Conservation (phyloP, 2,797 vertebrate genomes). For the Aeoliscus strigatus region DNA sequence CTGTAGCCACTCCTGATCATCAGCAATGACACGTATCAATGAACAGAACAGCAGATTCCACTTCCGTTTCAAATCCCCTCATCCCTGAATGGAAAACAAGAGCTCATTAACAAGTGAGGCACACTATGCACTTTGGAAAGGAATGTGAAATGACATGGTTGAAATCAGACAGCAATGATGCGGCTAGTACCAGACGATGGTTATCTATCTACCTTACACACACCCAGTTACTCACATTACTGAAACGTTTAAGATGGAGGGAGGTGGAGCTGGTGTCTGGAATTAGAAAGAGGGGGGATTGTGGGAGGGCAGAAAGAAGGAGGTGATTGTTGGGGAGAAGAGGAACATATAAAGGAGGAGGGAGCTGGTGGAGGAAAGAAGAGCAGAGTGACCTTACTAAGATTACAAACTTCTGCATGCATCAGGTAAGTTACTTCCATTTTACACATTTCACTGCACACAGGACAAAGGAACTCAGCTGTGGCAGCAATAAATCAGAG, state of each 20-base stretch:
- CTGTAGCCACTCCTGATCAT: neutral
- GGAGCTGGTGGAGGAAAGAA: constrained; percentile 32
- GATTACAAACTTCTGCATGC: constrained; percentile 12
- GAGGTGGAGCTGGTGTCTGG: constrained; percentile 10
- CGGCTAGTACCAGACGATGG: constrained; percentile 15
- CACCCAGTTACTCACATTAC: constrained; percentile 24
- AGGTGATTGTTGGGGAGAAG: constrained; percentile 49
- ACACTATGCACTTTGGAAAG: constrained; percentile 15
- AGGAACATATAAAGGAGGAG: constrained; percentile 44
- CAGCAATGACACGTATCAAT: constrained; percentile 12
- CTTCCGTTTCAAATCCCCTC: neutral
- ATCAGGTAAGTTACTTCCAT: constrained; percentile 41
- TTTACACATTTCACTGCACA: neutral
- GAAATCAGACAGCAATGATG: constrained; percentile 12
- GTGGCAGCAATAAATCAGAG: constrained; percentile 5
- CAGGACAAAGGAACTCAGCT: neutral
- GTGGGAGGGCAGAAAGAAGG: constrained; percentile 62
- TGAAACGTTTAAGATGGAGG: constrained; percentile 5
- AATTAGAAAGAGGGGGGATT: constrained; percentile 13
- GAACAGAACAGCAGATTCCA: constrained; percentile 2
- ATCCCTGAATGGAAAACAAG: constrained; percentile 37
- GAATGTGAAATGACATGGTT: constrained; percentile 11
- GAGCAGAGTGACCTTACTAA: neutral
- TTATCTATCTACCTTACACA: constrained; percentile 9
- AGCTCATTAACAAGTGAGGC: constrained; percentile 36